A percentile compares a stretch with the other conserved stretches of the same genome.
These are phyloP conservation scores for Dysmachus trigonus DNA, from an alignment of 2,888 invertebrate species.

Conservation along the genomic window DNA sequence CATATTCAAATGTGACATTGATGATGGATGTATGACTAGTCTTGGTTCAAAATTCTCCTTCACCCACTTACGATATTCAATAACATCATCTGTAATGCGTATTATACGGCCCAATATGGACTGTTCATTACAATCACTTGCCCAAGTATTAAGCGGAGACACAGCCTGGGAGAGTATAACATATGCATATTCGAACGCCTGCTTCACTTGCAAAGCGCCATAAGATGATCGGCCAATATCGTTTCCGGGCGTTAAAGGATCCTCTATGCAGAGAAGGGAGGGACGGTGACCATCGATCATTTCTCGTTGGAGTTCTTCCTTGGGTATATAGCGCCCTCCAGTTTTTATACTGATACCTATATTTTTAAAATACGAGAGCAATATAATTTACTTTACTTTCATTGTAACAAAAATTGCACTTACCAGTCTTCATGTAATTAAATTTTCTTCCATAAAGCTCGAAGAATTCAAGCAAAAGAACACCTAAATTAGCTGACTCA, in stretches of 20 bases:
- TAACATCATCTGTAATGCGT: conserved; percentile 92
- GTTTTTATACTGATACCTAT: conserved; percentile 84
- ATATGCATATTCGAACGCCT: conserved; percentile 97
- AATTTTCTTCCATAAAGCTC: conserved; percentile 97
- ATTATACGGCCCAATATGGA: conserved; percentile 89
- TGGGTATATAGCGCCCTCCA: conserved; percentile 92
- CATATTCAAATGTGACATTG: conserved; percentile 54
- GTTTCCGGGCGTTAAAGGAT: conserved; percentile 94
- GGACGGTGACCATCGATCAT: conserved; percentile 95
- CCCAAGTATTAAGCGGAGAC: conserved; percentile 66
- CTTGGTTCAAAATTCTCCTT: conserved; percentile 63
- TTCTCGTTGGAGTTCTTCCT: conserved; percentile 91
- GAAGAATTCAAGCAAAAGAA: conserved; percentile 94
- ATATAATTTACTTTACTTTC: not conserved
- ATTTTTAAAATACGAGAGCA: not conserved
- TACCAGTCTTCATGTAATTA: conserved; percentile 91
- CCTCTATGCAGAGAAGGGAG: conserved; percentile 95
- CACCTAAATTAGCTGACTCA: conserved; percentile 83
- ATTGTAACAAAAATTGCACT: not conserved
- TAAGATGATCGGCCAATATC: conserved; percentile 98
- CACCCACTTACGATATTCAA: conserved; percentile 69
- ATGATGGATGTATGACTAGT: conserved; percentile 57
- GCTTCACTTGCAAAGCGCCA: conserved; percentile 75
- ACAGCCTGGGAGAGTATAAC: conserved; percentile 82
- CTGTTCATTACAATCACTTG: conserved; percentile 68